Conservation (phyloP, 2,113 vertebrate genomes). For the Salvator merianae region DNA sequence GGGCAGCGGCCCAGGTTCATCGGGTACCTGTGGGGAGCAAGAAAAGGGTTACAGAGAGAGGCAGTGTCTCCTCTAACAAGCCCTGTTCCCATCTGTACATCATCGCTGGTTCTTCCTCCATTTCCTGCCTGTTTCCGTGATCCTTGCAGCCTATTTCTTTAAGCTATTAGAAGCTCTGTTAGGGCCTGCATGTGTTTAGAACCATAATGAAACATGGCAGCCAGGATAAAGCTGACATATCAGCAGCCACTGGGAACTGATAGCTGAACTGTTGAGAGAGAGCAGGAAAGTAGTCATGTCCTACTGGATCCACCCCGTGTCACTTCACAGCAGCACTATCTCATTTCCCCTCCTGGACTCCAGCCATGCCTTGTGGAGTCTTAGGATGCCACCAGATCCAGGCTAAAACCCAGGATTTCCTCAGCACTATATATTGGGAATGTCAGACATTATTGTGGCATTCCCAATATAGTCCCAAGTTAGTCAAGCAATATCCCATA, state of each 20-base stretch:
- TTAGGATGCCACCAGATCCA: too few species aligned
- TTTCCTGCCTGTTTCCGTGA: neutral
- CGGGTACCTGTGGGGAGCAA: conserved; percentile 8
- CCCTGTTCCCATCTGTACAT: too few species aligned
- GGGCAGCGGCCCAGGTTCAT: conserved; percentile 21
- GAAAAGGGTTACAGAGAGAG: neutral
- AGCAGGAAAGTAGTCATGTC: neutral
- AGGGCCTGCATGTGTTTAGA: neutral
- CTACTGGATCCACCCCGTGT: neutral
- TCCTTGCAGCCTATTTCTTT: neutral
- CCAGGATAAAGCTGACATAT: neutral
- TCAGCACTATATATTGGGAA: too few species aligned
- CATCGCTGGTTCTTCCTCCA: too few species aligned
- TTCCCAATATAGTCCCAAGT: too few species aligned
- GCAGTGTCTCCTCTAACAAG: neutral
- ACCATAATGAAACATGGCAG: neutral
- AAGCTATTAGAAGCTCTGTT: neutral
- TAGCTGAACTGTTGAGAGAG: too few species aligned
- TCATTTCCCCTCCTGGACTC: neutral
- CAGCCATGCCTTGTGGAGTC: neutral
- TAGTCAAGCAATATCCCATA: too few species aligned
- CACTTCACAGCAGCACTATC: neutral
- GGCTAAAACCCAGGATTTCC: too few species aligned
- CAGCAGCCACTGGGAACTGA: neutral
- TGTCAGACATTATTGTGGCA: too few species aligned